Percentiles rank a stretch among this genome's conserved stretches.
phyloP scores from a whole-genome alignment of 2,797 vertebrate species.

The Borostomias antarcticus region DNA sequence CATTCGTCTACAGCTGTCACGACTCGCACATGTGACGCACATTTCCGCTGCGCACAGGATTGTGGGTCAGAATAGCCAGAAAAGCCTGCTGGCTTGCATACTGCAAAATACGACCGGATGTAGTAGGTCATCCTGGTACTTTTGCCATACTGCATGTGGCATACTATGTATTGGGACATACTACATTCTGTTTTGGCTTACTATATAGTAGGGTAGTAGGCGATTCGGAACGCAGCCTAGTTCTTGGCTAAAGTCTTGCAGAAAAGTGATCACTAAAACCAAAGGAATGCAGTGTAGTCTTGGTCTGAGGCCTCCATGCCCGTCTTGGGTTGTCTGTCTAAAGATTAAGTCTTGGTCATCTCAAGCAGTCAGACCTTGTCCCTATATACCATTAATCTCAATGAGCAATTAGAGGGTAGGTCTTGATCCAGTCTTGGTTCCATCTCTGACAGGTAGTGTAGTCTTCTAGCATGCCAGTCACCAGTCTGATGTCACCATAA shows the following conservation, averaged over 20 bases:
- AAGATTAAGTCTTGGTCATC: neutral
- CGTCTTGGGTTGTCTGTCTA: neutral
- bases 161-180: too few relatives aligned
- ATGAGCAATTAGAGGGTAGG: neutral
- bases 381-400: neutral
- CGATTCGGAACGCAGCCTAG: neutral
- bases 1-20: too few relatives aligned
- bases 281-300: neutral
- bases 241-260: neutral
- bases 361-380: too few relatives aligned
- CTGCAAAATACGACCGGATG: too few relatives aligned
- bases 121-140: too few relatives aligned
- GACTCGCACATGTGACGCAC: too few relatives aligned
- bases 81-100: too few relatives aligned
- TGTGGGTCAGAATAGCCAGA: too few relatives aligned
- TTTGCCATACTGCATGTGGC: too few relatives aligned
- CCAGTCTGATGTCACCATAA: neutral
- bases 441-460: neutral
- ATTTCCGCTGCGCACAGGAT: too few relatives aligned
- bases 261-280: neutral
- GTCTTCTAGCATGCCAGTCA: neutral
- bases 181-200: too few relatives aligned
- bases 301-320: neutral
- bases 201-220: too few relatives aligned
- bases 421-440: neutral